Base-by-base conservation (phyloP, 2,888 invertebrate genomes). In the Xestia sexstrigata region DNA sequence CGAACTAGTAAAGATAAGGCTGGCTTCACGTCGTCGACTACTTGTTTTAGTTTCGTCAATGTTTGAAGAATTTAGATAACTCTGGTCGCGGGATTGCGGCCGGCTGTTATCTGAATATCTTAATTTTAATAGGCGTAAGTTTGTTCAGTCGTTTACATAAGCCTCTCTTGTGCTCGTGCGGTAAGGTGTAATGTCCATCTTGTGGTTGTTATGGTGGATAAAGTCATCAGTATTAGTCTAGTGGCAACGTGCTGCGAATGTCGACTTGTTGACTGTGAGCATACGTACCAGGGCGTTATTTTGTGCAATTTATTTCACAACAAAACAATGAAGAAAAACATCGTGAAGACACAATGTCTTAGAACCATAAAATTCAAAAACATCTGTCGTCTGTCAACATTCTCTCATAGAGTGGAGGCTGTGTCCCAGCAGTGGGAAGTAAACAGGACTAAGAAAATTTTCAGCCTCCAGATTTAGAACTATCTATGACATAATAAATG, bases 31-130 rank as follows among this genome's bases (percentile, higher is more conserved):
- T 81, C 81, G 88, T 87, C 81, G 88, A 87, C 92, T 90, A 89
- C 90, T 88, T 84, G 90, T 89, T 90, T 92, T 92, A 88, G 86
- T 91, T 90, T 90, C 91, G 91, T 92, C 92, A 92, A 92, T 93
- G 92, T 93, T 93, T 88, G 80, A 87, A 84, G 84, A 86, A 88
- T 87, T 85, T 87, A 85, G 89, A 88, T 90, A 91, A 91, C 85
- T 68, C 63, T 58, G 67, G 74, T 74, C 72, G 78, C 76, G 58
- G 70, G 76, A 79, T 82, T 74, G 81, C 79, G 77, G 71, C 83
- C 63, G 76, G n/a, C 66, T 76, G n/a, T 80, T 85, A 81, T 86
- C 78, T 67, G 75, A 81, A 86, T 79, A 86, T 84, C 84, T 82
- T 85, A 55, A 84, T 84, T 84, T 84, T 84, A 84, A 81, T 76